phyloP scores from a whole-genome alignment of 2,113 vertebrate species.

The human region DNA sequence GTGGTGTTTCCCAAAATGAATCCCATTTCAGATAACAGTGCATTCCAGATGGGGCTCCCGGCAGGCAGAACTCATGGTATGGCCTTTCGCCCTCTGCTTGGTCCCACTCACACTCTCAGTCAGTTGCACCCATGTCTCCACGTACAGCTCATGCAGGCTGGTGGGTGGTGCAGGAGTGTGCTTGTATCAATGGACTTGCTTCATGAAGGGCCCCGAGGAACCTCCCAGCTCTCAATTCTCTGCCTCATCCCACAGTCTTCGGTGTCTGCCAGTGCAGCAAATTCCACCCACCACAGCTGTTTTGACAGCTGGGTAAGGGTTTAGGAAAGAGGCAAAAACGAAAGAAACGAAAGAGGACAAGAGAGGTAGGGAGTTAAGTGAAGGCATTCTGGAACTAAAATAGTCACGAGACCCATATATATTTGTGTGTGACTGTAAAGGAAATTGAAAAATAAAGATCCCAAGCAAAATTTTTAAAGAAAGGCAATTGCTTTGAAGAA shows the following conservation, averaged over 20 bases:
- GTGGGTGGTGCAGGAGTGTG: fast-evolving
- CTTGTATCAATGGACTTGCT: not conserved
- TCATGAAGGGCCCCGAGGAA: too few relatives aligned
- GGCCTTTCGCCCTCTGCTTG: fast-evolving
- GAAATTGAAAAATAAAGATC: not conserved
- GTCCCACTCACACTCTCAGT: fast-evolving
- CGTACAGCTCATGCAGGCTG: fast-evolving
- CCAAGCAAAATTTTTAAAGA: not conserved
- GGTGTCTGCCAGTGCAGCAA: not conserved
- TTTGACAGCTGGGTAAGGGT: too few relatives aligned
- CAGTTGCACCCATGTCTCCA: fast-evolving
- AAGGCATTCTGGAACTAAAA: not conserved
- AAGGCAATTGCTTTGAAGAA: not conserved
- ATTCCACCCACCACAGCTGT: too few relatives aligned
- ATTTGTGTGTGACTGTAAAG: not conserved
- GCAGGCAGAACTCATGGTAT: not conserved
- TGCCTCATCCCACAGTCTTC: not conserved
- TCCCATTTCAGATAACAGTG: fast-evolving
- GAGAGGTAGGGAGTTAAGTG: too few relatives aligned
- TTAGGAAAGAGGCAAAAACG: too few relatives aligned
- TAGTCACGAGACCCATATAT: not conserved
- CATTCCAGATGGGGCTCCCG: fast-evolving
- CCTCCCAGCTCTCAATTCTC: too few relatives aligned
- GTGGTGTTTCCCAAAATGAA: fast-evolving
- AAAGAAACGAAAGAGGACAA: not conserved